These are phyloP conservation scores for Podarcis siculus DNA, from an alignment of 2,797 vertebrate genomes.

Conservation along the genomic window DNA sequence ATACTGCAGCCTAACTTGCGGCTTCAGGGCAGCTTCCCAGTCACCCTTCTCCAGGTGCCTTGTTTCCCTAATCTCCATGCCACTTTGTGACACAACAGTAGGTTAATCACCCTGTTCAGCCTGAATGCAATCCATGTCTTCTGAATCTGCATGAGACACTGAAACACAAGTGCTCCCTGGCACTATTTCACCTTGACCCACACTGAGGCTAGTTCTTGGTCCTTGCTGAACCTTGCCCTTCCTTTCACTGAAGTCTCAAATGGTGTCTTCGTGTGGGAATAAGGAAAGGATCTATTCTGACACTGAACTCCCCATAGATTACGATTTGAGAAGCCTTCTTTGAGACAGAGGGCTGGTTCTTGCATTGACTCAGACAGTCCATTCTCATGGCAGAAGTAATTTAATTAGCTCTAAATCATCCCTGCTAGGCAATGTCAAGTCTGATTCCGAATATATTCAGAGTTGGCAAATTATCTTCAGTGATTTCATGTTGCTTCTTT, in stretches of 20 bases:
- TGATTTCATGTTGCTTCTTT: neutral
- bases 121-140: neutral
- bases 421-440: conserved; percentile 36
- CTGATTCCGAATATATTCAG: conserved; percentile 14
- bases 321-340: conserved; percentile 10
- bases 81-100: neutral
- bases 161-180: neutral
- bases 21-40: neutral
- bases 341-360: conserved; percentile 10
- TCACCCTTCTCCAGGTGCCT: neutral
- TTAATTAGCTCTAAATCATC: conserved; percentile 37
- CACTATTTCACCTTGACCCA: neutral
- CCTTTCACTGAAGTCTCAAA: neutral
- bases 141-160: neutral
- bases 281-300: neutral
- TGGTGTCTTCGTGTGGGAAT: too few species aligned
- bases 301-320: neutral
- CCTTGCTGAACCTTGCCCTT: neutral
- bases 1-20: neutral
- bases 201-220: too few species aligned
- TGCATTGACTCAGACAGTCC: conserved; percentile 17
- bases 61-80: neutral
- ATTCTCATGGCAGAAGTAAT: conserved; percentile 37
- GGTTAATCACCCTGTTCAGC: neutral
- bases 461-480: conserved; percentile 3